Percentiles rank a stretch among this genome's conserved stretches.
Evolutionary conservation across 2,113 vertebrate species (phyloP).

Genomic region (Tragelaphus strepsiceros): DNA sequence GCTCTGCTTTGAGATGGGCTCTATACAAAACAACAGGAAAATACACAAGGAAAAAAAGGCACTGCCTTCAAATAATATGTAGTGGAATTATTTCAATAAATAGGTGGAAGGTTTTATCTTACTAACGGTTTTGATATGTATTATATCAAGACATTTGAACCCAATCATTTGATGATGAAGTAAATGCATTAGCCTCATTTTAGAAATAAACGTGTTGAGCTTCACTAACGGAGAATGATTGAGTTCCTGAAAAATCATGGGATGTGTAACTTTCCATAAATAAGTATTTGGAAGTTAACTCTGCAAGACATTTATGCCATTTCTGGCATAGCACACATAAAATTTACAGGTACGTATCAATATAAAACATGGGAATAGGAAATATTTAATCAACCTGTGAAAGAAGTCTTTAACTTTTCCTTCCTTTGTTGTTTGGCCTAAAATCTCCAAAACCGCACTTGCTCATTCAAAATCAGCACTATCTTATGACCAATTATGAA

Average conservation of each 20-base stretch:
- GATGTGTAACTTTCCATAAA: background rate
- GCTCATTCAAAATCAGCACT: background rate
- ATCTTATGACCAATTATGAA: background rate
- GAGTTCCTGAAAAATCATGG: background rate
- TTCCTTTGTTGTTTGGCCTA: background rate
- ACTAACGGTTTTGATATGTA: background rate
- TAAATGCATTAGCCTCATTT: background rate
- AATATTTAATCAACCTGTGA: background rate
- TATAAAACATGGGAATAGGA: background rate
- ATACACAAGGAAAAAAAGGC: background rate
- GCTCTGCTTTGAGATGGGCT: background rate
- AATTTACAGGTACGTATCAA: background rate
- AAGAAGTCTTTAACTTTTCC: background rate
- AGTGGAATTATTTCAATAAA: background rate
- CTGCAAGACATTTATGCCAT: background rate
- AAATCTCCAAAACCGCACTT: background rate
- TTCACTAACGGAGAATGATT: background rate
- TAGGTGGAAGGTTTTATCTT: background rate
- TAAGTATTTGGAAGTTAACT: background rate
- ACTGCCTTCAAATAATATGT: background rate
- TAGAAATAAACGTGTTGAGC: background rate
- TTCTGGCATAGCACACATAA: background rate
- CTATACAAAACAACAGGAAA: background rate
- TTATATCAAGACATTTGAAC: background rate
- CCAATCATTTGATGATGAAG: background rate